Conservation (phyloP, 2,888 invertebrate species). For the Actias luna region DNA sequence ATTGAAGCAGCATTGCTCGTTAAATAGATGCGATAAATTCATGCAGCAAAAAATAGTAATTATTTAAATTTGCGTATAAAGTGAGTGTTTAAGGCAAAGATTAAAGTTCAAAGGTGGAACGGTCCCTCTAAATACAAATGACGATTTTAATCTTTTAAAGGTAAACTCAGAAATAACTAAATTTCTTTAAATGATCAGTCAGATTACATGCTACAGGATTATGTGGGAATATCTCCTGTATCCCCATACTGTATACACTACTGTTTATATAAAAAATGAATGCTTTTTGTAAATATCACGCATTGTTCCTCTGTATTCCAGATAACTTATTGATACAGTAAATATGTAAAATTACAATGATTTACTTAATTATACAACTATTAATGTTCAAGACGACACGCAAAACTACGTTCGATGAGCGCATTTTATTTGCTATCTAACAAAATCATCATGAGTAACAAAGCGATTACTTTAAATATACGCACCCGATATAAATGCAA, state of each 20-base stretch:
- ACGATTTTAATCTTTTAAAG: no score
- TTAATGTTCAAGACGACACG: not conserved
- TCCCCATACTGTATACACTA: not conserved
- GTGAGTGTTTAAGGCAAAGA: not conserved
- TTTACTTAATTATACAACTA: not conserved
- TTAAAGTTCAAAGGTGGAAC: not conserved
- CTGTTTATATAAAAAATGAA: not conserved
- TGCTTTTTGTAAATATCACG: not conserved
- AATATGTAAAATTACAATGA: not conserved
- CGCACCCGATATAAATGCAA: no score
- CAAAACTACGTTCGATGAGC: not conserved
- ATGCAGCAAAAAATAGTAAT: slow-evolving; percentile 10
- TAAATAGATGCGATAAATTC: not conserved
- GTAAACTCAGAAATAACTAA: no score
- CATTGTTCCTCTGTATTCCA: not conserved
- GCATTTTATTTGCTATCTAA: not conserved
- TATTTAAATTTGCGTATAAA: no score
- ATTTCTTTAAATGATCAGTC: not conserved
- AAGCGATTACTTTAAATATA: no score
- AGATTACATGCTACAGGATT: not conserved
- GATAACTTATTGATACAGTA: no score
- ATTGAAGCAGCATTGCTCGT: slow-evolving; percentile 8
- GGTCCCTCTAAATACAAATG: no score
- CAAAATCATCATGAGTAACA: not conserved
- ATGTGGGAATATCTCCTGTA: not conserved